Evolutionary conservation across 1,140 invertebrate species (phyloP).

Genomic region (Brachionus rubens): DNA sequence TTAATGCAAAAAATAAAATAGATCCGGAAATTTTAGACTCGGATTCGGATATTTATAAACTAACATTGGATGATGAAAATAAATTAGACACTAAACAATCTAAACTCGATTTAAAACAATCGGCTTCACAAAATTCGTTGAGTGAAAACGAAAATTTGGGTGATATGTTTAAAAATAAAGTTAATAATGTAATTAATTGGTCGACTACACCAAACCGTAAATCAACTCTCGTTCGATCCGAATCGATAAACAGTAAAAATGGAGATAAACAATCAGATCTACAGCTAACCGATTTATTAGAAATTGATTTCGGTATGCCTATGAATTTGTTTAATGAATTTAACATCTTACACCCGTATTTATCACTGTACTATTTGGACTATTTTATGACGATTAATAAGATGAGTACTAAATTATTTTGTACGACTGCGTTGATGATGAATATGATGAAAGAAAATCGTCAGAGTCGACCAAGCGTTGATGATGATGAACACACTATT

Average conservation of each 20-base stretch:
- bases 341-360: conserved; percentile 88
- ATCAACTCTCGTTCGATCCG: not conserved
- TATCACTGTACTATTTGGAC: conserved; percentile 91
- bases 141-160: conserved; percentile 16
- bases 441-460: conserved; percentile 42
- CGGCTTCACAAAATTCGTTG: not conserved
- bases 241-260: not conserved
- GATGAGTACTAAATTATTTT: conserved; percentile 42
- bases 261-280: not conserved
- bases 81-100: not conserved
- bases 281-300: conserved; percentile 21
- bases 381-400: conserved; percentile 63
- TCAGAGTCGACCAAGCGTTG: not conserved
- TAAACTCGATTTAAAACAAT: conserved; percentile 22
- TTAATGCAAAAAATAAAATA: not conserved
- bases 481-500: not conserved
- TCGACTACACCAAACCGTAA: not conserved
- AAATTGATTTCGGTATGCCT: conserved; percentile 46
- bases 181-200: conserved; percentile 25
- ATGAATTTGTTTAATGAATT: conserved; percentile 65
- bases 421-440: conserved; percentile 45
- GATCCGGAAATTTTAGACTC: not conserved
- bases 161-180: conserved; percentile 31
- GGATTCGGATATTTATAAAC: conserved; percentile 1
- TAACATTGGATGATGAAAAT: conserved; percentile 32